Base-by-base conservation (phyloP, 2,113 vertebrate species). In the Dascyllus trimaculatus region DNA sequence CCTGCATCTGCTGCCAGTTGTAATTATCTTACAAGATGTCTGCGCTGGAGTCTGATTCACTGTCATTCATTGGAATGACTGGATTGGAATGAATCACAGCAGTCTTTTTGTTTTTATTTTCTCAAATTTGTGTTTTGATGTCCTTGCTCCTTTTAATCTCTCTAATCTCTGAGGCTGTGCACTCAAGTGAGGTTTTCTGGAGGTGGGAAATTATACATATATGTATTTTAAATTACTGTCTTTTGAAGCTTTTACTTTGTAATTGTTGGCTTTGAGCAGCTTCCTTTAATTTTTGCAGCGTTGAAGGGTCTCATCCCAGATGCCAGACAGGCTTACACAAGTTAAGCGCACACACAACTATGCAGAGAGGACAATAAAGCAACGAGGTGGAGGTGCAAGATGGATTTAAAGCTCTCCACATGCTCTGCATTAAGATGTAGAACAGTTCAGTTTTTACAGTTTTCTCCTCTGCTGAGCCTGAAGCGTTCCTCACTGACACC, bases 141-240 rank as follows among this genome's bases (percentile, higher is more conserved):
- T 72, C 24, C 19, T 67, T 46, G 45, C 6, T 67, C 26, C 14
- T 69, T 85, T 64, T 67, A 68, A 78, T 82, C 51, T 71, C 24
- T 78, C 29, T 0, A 0, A 38, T 71, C 59, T 83, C 43, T 65
- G 29, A 54, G 40, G 64, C 25, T 4, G 0, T 54, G n/a, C 10
- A 26, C 35, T 62, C 43, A 32, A 72, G 59, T 48, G 13, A 2
- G 11, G 18, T 49, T 75, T 53, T 84, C 58, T 43, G 13, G 59
- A 11, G 22, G 19, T 35, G 4, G 13, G 56, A 75, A 80, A 89
- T 87, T 69, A 85, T 80, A 79, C 70, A 69, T 71, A 13, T 53
- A 75, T 51, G 35, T 29, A 64, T 90, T 87, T 82, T 54, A 74
- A 91, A 90, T 86, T 1, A 84, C 82, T 73, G 51, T 82, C 24